Percentiles rank a stretch among this genome's conserved stretches.
phyloP scores from a whole-genome alignment of 2,888 invertebrate genomes.

The Drosophila niveifrons region DNA sequence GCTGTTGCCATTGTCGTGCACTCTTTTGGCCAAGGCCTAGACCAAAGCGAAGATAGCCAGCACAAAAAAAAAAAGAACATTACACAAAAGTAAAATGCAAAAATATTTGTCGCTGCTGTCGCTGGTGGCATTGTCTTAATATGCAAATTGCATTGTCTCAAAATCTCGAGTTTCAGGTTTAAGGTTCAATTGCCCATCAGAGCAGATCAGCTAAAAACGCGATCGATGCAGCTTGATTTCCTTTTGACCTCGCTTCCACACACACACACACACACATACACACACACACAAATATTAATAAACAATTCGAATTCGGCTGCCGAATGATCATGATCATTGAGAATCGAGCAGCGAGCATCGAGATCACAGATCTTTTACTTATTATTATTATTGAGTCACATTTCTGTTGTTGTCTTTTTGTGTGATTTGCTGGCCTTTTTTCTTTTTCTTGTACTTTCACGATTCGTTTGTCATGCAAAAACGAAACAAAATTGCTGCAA shows the following conservation, averaged over 20 bases:
- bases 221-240: constrained; percentile 49
- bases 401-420: constrained; percentile 31
- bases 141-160: constrained; percentile 76
- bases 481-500: neutral
- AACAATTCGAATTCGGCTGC: constrained; percentile 51
- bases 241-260: constrained; percentile 76
- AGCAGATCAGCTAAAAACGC: constrained; percentile 27
- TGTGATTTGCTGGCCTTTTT: constrained; percentile 56
- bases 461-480: constrained; percentile 45
- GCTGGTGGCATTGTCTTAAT: constrained; percentile 70
- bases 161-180: constrained; percentile 38
- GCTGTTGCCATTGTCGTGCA: constrained; percentile 39
- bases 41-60: constrained; percentile 35
- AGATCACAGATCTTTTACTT: constrained; percentile 21
- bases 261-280: too few species aligned
- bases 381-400: constrained; percentile 46
- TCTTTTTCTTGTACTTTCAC: constrained; percentile 68
- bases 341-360: constrained; percentile 6
- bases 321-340: constrained; percentile 69
- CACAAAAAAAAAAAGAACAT: neutral
- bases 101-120: constrained; percentile 52
- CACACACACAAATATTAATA: constrained; percentile 67
- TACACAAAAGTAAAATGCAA: constrained; percentile 33
- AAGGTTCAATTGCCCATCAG: constrained; percentile 63
- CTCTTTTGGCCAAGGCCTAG: constrained; percentile 34